A percentile compares a stretch with the other conserved stretches of the same genome.
phyloP scores from a whole-genome alignment of 2,113 vertebrate genomes.

The Narcine bancroftii region DNA sequence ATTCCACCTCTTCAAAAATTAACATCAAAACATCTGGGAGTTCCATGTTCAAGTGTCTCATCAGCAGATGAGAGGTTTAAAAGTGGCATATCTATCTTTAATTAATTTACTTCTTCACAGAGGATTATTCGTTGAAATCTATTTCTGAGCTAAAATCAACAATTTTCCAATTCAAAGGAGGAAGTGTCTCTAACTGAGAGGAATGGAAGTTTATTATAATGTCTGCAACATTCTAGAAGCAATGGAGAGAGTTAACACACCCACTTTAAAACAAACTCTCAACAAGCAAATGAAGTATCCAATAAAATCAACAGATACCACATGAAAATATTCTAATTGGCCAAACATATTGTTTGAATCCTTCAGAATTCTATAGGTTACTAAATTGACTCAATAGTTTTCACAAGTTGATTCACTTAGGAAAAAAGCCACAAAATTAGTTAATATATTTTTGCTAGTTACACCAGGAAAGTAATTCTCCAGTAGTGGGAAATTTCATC shows the following conservation, averaged over 20 bases:
- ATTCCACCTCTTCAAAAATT: too few species aligned
- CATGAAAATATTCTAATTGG: not conserved
- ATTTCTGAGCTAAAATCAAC: not conserved
- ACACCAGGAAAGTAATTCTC: not conserved
- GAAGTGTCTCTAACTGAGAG: not conserved
- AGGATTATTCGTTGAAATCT: not conserved
- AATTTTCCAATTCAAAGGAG: not conserved
- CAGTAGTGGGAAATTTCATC: not conserved
- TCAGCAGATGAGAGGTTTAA: not conserved
- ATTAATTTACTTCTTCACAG: not conserved
- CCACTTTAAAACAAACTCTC: not conserved
- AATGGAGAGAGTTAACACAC: not conserved
- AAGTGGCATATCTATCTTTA: not conserved
- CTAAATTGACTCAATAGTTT: not conserved
- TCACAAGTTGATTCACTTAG: not conserved
- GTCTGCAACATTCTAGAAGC: not conserved
- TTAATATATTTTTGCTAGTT: not conserved
- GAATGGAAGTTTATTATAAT: not conserved
- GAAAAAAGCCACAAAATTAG: not conserved
- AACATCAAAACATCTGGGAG: too few species aligned
- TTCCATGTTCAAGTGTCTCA: not conserved
- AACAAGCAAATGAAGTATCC: not conserved
- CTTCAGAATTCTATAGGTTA: not conserved
- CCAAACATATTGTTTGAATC: not conserved
- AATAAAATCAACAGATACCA: not conserved